These are phyloP conservation scores for Diadophis punctatus DNA, from an alignment of 2,113 vertebrate genomes.

Conservation along the genomic window DNA sequence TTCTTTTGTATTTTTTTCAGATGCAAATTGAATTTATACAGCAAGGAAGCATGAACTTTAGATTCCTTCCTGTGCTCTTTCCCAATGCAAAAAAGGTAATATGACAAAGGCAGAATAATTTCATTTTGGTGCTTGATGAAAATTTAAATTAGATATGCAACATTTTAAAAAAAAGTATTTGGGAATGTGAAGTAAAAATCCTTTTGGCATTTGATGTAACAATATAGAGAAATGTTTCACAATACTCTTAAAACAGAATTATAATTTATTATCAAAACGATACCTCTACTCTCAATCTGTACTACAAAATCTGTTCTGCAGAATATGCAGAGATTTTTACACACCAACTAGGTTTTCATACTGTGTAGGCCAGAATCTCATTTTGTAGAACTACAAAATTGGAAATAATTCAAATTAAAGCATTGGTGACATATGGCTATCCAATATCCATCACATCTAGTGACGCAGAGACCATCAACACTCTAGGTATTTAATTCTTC, in stretches of 20 bases:
- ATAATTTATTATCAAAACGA: slow-evolving; percentile 31
- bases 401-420: not conserved
- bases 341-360: not conserved
- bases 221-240: slow-evolving; percentile 29
- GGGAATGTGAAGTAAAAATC: slow-evolving; percentile 26
- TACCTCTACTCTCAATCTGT: not conserved
- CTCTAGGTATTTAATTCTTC: not conserved
- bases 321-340: not conserved
- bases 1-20: slow-evolving; percentile 64
- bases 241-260: slow-evolving; percentile 28
- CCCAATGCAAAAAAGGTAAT: slow-evolving; percentile 85
- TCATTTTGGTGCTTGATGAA: slow-evolving; percentile 32
- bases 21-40: slow-evolving; percentile 97
- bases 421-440: not conserved
- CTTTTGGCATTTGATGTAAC: slow-evolving; percentile 23
- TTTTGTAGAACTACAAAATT: not conserved
- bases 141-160: slow-evolving; percentile 40
- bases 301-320: not conserved
- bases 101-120: not conserved
- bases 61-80: slow-evolving; percentile 92
- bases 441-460: not conserved
- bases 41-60: slow-evolving; percentile 93
- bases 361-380: not conserved
- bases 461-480: not conserved
- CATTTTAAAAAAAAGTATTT: slow-evolving; percentile 9